A percentile compares a stretch with the other conserved stretches of the same genome.
Evolutionary conservation across 2,797 vertebrate genomes (phyloP).

Genomic region (Diplodus sargus): DNA sequence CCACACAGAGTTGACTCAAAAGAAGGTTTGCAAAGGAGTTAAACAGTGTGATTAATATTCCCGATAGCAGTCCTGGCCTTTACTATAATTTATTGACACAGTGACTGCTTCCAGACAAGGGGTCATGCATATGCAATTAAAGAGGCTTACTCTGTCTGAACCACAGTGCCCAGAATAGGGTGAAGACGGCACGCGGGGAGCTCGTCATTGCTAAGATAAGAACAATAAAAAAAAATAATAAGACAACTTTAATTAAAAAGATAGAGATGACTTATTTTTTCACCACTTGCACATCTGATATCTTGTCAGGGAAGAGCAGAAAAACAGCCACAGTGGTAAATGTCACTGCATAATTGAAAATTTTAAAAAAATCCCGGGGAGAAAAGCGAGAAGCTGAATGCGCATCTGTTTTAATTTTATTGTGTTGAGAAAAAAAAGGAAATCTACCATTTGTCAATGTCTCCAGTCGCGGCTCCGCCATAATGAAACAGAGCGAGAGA

Average conservation of each 20-base stretch:
- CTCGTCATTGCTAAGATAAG: constrained; percentile 61
- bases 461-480: constrained; percentile 25
- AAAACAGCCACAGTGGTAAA: constrained; percentile 63
- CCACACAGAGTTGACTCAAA: constrained; percentile 23
- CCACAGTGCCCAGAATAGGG: constrained; percentile 36
- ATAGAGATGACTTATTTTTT: constrained; percentile 30
- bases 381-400: constrained; percentile 25
- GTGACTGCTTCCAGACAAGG: constrained; percentile 73
- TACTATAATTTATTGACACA: constrained; percentile 70
- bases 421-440: constrained; percentile 15
- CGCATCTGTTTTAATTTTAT: constrained; percentile 16
- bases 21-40: constrained; percentile 13
- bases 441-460: constrained; percentile 28
- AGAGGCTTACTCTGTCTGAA: constrained; percentile 59
- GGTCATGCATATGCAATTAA: constrained; percentile 76
- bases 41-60: constrained; percentile 71
- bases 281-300: constrained; percentile 50
- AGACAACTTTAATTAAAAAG: constrained; percentile 76
- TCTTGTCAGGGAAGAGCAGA: constrained; percentile 47
- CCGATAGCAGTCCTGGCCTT: constrained; percentile 62
- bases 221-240: constrained; percentile 63
- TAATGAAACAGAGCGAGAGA: constrained; percentile 13
- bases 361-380: constrained; percentile 12
- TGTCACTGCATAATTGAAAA: constrained; percentile 62
- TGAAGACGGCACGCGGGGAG: constrained; percentile 35